Percentiles rank a stretch among this genome's conserved stretches.
phyloP scores from a whole-genome alignment of 2,888 invertebrate genomes.

The Euclidia mi region DNA sequence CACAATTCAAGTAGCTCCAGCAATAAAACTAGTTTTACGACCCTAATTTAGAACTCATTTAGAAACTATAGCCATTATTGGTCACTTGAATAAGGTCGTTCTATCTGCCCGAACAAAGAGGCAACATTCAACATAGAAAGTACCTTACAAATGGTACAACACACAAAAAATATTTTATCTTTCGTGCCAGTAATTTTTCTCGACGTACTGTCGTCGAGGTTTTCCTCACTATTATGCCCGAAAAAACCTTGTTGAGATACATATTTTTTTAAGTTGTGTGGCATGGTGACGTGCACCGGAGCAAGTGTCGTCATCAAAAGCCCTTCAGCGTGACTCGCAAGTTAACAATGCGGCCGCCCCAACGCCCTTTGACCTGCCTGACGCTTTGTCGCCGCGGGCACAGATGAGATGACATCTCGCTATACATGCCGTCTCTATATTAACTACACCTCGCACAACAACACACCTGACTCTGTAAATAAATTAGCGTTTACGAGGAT shows the following conservation, averaged over 20 bases:
- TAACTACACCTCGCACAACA: conserved; percentile 25
- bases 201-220: conserved; percentile 28
- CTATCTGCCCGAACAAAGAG: neutral
- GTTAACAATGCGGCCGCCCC: conserved; percentile 85
- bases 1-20: conserved; percentile 1
- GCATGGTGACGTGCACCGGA: conserved; percentile 56
- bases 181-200: conserved; percentile 25
- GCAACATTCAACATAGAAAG: neutral
- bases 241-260: conserved; percentile 64
- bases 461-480: conserved; percentile 38
- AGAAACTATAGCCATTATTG: conserved; percentile 11
- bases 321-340: conserved; percentile 83
- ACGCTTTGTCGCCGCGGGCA: conserved; percentile 82
- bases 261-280: conserved; percentile 56
- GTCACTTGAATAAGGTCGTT: conserved; percentile 2
- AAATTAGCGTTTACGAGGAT: conserved; percentile 13
- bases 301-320: conserved; percentile 83
- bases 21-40: conserved; percentile 16
- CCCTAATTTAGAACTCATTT: conserved; percentile 16
- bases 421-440: conserved; percentile 57
- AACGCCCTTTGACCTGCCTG: conserved; percentile 84
- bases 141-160: neutral
- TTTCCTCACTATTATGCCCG: conserved; percentile 39
- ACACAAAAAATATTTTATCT: conserved; percentile 15
- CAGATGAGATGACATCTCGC: conserved; percentile 79